Percentiles rank a stretch among this genome's conserved stretches.
Evolutionary conservation across 2,888 invertebrate genomes (phyloP).

Genomic region (Rhorus exstirpatorius): DNA sequence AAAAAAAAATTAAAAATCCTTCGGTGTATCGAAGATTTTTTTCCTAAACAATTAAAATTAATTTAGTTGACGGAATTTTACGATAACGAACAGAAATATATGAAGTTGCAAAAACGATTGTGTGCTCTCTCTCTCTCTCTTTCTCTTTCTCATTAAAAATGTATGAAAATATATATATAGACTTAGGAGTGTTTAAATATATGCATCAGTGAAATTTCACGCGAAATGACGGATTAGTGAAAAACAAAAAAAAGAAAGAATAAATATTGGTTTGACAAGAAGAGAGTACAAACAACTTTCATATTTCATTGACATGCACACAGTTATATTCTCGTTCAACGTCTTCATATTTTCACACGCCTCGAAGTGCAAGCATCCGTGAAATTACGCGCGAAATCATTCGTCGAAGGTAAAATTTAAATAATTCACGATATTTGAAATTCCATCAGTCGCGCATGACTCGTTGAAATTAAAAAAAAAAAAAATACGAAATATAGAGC

Average conservation of each 20-base stretch:
- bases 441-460: too few species aligned
- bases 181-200: conserved; percentile 37
- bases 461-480: too few species aligned
- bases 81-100: too few species aligned
- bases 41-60: background rate
- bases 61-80: too few species aligned
- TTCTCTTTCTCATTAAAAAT: too few species aligned
- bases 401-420: conserved; percentile 27
- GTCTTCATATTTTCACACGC: conserved; percentile 59
- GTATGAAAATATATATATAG: background rate
- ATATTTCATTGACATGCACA: background rate
- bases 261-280: background rate
- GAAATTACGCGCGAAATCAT: conserved; percentile 46
- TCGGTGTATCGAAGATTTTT: too few species aligned
- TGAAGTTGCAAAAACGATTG: background rate
- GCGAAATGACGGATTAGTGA: conserved; percentile 9
- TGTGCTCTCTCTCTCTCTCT: background rate
- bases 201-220: conserved; percentile 14
- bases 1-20: too few species aligned
- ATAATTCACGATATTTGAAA: conserved; percentile 5
- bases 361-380: conserved; percentile 39
- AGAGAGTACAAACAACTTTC: background rate
- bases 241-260: conserved; percentile 10
- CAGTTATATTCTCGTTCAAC: background rate
- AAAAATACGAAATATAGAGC: too few species aligned